These are phyloP conservation scores for Chromobotia macracanthus DNA, from an alignment of 2,797 vertebrate species.

Conservation along the genomic window DNA sequence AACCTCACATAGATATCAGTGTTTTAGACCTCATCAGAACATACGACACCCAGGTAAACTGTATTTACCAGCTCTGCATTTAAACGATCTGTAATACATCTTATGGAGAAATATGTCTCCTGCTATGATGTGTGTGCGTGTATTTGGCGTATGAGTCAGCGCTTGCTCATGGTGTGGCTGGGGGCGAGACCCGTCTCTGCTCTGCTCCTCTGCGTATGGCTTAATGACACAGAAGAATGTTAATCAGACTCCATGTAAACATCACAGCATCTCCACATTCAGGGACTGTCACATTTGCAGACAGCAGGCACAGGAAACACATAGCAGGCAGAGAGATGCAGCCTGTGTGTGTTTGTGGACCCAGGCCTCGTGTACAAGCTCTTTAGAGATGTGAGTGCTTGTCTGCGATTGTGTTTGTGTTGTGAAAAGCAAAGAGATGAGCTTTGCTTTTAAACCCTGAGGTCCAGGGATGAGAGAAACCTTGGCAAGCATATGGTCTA, in stretches of 20 bases:
- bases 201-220: constrained; percentile 64
- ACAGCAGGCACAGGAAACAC: constrained; percentile 56
- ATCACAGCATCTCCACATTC: constrained; percentile 71
- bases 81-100: constrained; percentile 23
- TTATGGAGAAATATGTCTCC: background rate
- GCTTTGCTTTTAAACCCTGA: constrained; percentile 69
- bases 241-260: constrained; percentile 79
- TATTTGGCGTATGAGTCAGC: constrained; percentile 48
- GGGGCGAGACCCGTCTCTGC: constrained; percentile 60
- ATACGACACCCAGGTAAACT: background rate
- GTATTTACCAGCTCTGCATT: background rate
- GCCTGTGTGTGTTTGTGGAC: constrained; percentile 52
- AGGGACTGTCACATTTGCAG: constrained; percentile 41
- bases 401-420: constrained; percentile 63
- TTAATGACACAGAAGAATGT: constrained; percentile 77
- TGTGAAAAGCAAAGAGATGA: constrained; percentile 62
- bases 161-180: constrained; percentile 22
- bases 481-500: constrained; percentile 43
- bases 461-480: constrained; percentile 58
- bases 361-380: constrained; percentile 36
- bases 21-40: constrained; percentile 46
- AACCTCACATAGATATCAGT: constrained; percentile 46
- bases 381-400: constrained; percentile 63
- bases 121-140: background rate
- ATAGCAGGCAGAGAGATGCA: constrained; percentile 62